Conservation (phyloP, 2,888 invertebrate genomes). For the Resseliella maxima region DNA sequence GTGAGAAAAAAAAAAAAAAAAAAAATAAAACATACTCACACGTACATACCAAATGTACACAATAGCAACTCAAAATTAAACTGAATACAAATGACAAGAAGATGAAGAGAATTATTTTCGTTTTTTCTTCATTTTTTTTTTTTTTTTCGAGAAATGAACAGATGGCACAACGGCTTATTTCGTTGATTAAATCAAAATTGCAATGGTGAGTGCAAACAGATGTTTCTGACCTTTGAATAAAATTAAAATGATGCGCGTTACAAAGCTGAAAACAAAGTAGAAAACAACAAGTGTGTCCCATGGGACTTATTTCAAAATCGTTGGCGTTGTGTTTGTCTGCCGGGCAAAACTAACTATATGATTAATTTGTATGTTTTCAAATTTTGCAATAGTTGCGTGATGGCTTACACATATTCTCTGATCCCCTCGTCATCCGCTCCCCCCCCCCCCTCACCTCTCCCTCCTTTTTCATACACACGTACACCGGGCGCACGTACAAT, state of each 20-base stretch:
- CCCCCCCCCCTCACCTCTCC: neutral
- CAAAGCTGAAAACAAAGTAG: neutral
- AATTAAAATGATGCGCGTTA: neutral
- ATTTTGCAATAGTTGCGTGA: constrained; percentile 13
- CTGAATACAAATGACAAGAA: neutral
- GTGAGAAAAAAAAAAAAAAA: neutral
- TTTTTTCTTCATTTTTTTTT: no score
- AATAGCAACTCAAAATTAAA: neutral
- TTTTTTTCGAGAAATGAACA: neutral
- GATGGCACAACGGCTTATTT: constrained; percentile 13
- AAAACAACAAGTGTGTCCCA: constrained; percentile 15
- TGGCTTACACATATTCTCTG: neutral
- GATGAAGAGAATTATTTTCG: neutral
- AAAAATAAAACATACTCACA: neutral
- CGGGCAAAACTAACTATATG: neutral
- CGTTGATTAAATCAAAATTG: constrained; percentile 37
- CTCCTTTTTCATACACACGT: neutral
- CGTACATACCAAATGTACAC: neutral
- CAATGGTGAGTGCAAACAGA: constrained; percentile 4
- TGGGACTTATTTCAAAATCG: neutral
- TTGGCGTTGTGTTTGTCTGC: neutral
- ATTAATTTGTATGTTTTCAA: neutral
- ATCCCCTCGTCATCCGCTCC: neutral
- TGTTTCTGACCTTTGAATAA: constrained; percentile 38
- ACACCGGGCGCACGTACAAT: no score